Evolutionary conservation across 2,797 vertebrate species (phyloP).

Genomic region (Phoebastria nigripes): DNA sequence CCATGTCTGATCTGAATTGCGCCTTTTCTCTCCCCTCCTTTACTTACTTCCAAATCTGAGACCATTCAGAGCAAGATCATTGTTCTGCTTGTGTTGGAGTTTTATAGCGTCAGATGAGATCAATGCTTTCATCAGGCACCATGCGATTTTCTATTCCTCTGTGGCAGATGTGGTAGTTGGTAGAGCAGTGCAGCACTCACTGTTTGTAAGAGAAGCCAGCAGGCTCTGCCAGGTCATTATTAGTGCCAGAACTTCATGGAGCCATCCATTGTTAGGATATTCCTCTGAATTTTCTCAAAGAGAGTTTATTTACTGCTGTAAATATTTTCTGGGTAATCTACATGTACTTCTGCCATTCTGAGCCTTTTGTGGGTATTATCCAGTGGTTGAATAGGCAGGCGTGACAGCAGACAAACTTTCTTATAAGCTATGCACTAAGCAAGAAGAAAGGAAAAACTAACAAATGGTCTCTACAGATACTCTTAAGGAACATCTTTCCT

Average conservation of each 20-base stretch:
- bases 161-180: accelerated
- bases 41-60: not conserved
- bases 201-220: not conserved
- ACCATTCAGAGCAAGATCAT: not conserved
- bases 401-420: not conserved
- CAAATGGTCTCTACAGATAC: not conserved
- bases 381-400: not conserved
- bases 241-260: not conserved
- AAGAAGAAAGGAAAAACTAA: not conserved
- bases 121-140: not conserved
- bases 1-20: not conserved
- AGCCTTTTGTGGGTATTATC: not conserved
- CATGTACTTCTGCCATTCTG: not conserved
- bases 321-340: not conserved
- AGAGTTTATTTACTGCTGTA: not conserved
- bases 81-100: not conserved
- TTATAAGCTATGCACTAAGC: not conserved
- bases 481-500: not conserved
- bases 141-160: accelerated
- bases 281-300: not conserved
- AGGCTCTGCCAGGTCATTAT: not conserved
- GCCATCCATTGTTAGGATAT: not conserved
- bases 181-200: not conserved
- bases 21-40: not conserved
- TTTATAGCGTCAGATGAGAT: not conserved